Percentiles rank a stretch among this genome's conserved stretches.
Conservation (phyloP, 2,888 invertebrate genomes). For the Imbricaverruca yamaguchii region DNA sequence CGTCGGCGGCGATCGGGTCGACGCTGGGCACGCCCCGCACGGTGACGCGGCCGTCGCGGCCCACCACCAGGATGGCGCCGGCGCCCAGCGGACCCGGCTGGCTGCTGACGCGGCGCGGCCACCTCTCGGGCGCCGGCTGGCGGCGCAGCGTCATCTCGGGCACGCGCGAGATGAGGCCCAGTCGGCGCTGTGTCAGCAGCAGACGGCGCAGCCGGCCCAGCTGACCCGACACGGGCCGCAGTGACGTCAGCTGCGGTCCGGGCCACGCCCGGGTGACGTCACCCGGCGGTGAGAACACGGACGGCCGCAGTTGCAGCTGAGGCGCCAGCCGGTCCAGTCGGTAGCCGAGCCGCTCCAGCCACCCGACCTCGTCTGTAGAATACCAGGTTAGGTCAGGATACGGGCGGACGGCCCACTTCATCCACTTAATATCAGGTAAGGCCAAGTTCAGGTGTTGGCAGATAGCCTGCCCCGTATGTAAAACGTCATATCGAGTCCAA, state of each 20-base stretch:
- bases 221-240: constrained; percentile 48
- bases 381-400: no score
- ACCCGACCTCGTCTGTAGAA: constrained; percentile 45
- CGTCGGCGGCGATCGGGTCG: constrained; percentile 82
- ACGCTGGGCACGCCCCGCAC: constrained; percentile 81
- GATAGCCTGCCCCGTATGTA: no score
- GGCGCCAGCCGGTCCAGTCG: constrained; percentile 78
- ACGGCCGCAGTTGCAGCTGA: constrained; percentile 57
- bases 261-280: constrained; percentile 51
- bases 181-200: constrained; percentile 70
- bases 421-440: no score
- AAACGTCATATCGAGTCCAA: no score
- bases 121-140: constrained; percentile 50
- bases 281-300: background rate
- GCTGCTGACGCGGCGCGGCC: constrained; percentile 39
- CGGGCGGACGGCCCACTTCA: no score
- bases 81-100: constrained; percentile 54
- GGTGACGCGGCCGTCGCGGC: constrained; percentile 67
- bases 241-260: constrained; percentile 47
- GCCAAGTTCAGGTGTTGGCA: no score
- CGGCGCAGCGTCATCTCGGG: constrained; percentile 78
- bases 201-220: constrained; percentile 30
- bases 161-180: constrained; percentile 74
- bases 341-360: constrained; percentile 77
- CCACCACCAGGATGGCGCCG: constrained; percentile 70